These are phyloP conservation scores for Mythimna ferrago DNA, from an alignment of 2,888 invertebrate genomes.

Conservation along the genomic window DNA sequence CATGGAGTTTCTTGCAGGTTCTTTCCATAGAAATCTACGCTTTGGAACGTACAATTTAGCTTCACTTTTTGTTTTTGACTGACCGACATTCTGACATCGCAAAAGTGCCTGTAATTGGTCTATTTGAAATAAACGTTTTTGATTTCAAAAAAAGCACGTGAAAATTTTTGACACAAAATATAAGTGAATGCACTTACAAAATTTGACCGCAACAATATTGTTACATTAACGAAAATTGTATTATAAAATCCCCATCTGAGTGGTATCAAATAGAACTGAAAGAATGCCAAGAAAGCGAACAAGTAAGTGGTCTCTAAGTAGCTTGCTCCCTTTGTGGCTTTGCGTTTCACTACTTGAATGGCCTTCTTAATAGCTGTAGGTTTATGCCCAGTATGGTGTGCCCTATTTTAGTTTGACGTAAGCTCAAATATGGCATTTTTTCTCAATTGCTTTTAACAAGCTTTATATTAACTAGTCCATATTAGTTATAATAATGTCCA, in stretches of 20 bases:
- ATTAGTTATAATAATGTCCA: no score
- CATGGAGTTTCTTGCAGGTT: no score
- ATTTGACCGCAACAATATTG: slow-evolving; percentile 24
- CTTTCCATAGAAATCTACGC: no score
- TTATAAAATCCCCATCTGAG: slow-evolving; percentile 58
- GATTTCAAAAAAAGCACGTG: no score
- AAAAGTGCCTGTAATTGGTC: no score
- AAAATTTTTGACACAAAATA: neutral
- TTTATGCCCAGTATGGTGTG: slow-evolving; percentile 67
- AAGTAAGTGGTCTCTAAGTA: slow-evolving; percentile 76
- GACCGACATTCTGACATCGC: no score
- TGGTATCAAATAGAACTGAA: slow-evolving; percentile 74
- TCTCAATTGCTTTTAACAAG: neutral
- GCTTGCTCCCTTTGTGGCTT: slow-evolving; percentile 78
- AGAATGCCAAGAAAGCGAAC: slow-evolving; percentile 80
- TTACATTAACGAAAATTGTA: slow-evolving; percentile 55
- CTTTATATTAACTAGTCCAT: no score
- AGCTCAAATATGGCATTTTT: slow-evolving; percentile 38
- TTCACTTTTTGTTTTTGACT: no score
- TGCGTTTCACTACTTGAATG: slow-evolving; percentile 76
- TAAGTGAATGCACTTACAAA: neutral
- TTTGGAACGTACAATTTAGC: no score
- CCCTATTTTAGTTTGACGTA: slow-evolving; percentile 55
- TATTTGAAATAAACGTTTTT: no score
- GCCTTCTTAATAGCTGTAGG: slow-evolving; percentile 75